Conservation (phyloP, 2,888 invertebrate species). For the Volucella inanis region DNA sequence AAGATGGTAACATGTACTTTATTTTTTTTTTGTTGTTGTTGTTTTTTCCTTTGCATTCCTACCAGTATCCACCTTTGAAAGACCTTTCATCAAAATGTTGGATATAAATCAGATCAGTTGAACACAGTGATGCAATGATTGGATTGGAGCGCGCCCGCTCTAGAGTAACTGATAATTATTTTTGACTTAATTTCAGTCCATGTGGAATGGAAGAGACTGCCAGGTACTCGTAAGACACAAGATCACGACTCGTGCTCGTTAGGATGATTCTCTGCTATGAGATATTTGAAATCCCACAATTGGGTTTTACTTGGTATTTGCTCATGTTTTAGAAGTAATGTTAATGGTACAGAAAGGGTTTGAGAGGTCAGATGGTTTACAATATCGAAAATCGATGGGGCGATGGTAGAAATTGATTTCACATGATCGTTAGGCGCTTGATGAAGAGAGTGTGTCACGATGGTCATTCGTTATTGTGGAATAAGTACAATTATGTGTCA, state of each 20-base stretch:
- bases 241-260: slow-evolving; percentile 72
- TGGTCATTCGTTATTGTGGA: slow-evolving; percentile 48
- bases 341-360: neutral
- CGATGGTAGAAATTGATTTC: slow-evolving; percentile 57
- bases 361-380: neutral
- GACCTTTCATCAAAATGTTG: neutral
- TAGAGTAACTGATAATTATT: slow-evolving; percentile 65
- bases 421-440: slow-evolving; percentile 50
- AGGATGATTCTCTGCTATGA: slow-evolving; percentile 67
- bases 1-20: slow-evolving; percentile 7
- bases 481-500: slow-evolving; percentile 1
- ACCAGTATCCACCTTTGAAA: neutral
- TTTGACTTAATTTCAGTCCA: slow-evolving; percentile 57
- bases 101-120: slow-evolving; percentile 67
- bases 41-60: neutral
- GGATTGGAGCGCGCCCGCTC: slow-evolving; percentile 37
- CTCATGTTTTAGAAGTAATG: slow-evolving; percentile 13
- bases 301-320: slow-evolving; percentile 55
- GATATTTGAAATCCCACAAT: slow-evolving; percentile 67
- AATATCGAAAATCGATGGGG: slow-evolving; percentile 52
- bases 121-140: slow-evolving; percentile 69
- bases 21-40: neutral
- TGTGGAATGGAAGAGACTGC: slow-evolving; percentile 44
- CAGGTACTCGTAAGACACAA: slow-evolving; percentile 56
- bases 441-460: slow-evolving; percentile 64